Conservation (phyloP, 2,888 invertebrate genomes). For the Pachycephus smyrnensis region DNA sequence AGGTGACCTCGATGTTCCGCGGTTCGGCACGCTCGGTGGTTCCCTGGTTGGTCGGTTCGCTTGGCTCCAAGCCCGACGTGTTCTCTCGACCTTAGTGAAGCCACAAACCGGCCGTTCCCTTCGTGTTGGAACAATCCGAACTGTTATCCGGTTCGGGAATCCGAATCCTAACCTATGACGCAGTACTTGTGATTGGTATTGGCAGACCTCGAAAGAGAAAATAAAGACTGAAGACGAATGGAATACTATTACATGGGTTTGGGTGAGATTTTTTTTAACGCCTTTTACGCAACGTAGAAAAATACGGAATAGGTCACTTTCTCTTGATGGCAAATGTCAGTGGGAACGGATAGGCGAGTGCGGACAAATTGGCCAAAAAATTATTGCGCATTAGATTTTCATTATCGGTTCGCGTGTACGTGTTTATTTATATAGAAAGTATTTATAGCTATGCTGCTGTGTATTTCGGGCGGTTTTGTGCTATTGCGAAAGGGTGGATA, state of each 20-base stretch:
- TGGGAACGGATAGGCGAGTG: neutral
- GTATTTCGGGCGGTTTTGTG: neutral
- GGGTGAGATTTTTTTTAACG: neutral
- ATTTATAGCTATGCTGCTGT: neutral
- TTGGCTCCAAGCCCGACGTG: constrained; percentile 35
- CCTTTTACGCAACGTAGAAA: neutral
- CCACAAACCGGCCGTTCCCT: constrained; percentile 10
- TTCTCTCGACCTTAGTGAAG: constrained; percentile 31
- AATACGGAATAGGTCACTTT: neutral
- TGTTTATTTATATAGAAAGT: neutral
- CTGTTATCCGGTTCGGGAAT: neutral
- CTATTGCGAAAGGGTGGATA: neutral
- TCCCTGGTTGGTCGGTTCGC: constrained; percentile 6
- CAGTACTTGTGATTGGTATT: neutral
- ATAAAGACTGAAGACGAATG: neutral
- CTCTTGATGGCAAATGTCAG: neutral
- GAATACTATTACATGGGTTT: neutral
- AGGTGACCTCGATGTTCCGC: constrained; percentile 37
- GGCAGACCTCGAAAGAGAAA: neutral
- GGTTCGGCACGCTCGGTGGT: constrained; percentile 30
- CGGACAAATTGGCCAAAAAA: neutral
- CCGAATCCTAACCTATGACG: neutral
- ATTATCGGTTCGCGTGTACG: neutral
- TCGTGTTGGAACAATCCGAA: neutral
- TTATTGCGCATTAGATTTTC: neutral